phyloP scores from a whole-genome alignment of 2,113 vertebrate genomes.

The Haemorhous mexicanus region DNA sequence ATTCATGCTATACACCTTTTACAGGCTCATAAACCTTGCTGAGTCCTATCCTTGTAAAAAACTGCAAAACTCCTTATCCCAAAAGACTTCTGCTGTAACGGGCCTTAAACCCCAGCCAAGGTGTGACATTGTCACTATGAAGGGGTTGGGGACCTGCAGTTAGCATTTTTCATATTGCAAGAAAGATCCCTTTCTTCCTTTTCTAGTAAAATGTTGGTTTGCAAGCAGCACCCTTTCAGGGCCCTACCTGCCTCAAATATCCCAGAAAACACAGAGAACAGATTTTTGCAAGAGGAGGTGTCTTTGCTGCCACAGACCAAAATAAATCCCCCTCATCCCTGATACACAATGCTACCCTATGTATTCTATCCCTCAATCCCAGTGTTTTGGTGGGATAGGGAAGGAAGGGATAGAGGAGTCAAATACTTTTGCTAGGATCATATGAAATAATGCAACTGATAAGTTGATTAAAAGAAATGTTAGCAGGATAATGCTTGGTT shows the following conservation, averaged over 20 bases:
- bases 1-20: not conserved
- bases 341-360: not conserved
- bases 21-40: not conserved
- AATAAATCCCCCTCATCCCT: accelerated
- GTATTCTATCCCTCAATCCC: not conserved
- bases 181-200: not conserved
- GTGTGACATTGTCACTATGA: not conserved
- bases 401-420: not conserved
- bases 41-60: not conserved
- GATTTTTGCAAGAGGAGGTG: not conserved
- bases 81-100: accelerated
- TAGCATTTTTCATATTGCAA: accelerated
- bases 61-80: not conserved
- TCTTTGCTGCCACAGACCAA: not conserved
- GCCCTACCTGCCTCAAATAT: not conserved
- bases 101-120: not conserved
- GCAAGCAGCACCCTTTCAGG: not conserved
- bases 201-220: not conserved
- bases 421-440: not conserved
- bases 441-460: not conserved
- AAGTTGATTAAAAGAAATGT: not conserved
- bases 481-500: not conserved
- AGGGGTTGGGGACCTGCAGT: not conserved
- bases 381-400: not conserved
- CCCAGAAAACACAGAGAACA: not conserved